Evolutionary conservation across 2,113 vertebrate genomes (phyloP).

Genomic region (Phainopepla nitens): DNA sequence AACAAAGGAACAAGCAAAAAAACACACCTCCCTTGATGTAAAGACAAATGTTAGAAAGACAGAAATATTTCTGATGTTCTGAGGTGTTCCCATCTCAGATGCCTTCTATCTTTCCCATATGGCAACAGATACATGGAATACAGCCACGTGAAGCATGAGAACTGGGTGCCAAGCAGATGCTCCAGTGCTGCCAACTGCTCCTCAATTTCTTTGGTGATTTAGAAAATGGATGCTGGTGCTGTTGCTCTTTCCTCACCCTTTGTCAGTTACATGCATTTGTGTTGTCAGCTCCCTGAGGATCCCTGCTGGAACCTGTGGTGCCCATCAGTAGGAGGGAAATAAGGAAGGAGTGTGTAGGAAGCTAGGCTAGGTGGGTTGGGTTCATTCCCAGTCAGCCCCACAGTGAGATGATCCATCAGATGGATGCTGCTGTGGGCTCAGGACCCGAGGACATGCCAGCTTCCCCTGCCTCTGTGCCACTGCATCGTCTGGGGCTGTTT

Average conservation of each 20-base stretch:
- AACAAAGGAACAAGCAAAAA: not conserved
- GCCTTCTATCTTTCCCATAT: accelerated
- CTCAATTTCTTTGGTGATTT: not conserved
- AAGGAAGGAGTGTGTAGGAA: not conserved
- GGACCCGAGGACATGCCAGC: accelerated
- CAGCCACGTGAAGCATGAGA: accelerated
- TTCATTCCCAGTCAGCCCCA: not conserved
- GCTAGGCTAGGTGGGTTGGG: accelerated
- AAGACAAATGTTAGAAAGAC: not conserved
- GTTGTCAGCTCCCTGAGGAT: accelerated
- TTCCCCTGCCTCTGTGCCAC: accelerated
- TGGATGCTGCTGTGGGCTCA: not conserved
- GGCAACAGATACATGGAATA: accelerated
- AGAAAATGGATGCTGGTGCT: not conserved
- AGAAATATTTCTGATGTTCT: not conserved
- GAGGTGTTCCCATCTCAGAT: not conserved
- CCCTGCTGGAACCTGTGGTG: not conserved
- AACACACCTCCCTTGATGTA: not conserved
- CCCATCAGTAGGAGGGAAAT: not conserved
- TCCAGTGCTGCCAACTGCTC: not conserved
- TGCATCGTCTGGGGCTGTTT: not conserved
- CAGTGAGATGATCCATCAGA: not conserved
- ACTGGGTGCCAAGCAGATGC: not conserved
- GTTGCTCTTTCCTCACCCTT: not conserved
- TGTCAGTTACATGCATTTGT: accelerated